Base-by-base conservation (phyloP, 92 coral and sea anemone species). In the Paragorgia papillata region DNA sequence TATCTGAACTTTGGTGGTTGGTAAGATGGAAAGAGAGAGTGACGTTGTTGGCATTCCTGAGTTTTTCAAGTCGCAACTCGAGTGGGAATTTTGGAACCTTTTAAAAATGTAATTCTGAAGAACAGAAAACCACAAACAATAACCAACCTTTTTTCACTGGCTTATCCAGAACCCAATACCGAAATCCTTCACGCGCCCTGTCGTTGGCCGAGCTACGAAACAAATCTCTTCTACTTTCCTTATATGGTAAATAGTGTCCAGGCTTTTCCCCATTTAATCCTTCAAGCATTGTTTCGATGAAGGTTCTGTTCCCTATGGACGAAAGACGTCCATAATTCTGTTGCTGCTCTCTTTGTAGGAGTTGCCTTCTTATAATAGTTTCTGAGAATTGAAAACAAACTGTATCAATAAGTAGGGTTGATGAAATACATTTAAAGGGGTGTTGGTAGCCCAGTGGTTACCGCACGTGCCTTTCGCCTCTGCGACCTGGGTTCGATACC, bases 121-220 rank as follows among this genome's bases (percentile, higher is more conserved):
- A n/a, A n/a, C n/a, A n/a, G n/a, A n/a, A n/a, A n/a, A n/a, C n/a
- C n/a, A n/a, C n/a, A n/a, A 18, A 24, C 43, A 12, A 9, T 27
- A 43, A 20, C 40, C 37, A 56, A 93, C 98, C 90, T 82, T 88
- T 91, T 7, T 85, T 56, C 80, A 22, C 84, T n/a, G 90, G 88
- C 55, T 91, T 95, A 27, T 95, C 99, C 85, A 89, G 82, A 84
- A 89, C 88, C 99, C 99, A 95, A 60, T 95, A 95, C 28, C 83
- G 85, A 19, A 89, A 64, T 2, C 99, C 99, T 76, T 95, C 99
- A 32, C 89, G 87, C 34, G 99, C 99, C 63, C 99, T 79, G 22
- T 96, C 99, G 82, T 95, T 95, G 21, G 92, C 99, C 69, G 95
- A 82, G 80, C 97, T 91, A 73, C 99, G 86, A 41, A 91, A 86